Conservation (phyloP, 2,888 invertebrate species). For the Anthrax anthrax region DNA sequence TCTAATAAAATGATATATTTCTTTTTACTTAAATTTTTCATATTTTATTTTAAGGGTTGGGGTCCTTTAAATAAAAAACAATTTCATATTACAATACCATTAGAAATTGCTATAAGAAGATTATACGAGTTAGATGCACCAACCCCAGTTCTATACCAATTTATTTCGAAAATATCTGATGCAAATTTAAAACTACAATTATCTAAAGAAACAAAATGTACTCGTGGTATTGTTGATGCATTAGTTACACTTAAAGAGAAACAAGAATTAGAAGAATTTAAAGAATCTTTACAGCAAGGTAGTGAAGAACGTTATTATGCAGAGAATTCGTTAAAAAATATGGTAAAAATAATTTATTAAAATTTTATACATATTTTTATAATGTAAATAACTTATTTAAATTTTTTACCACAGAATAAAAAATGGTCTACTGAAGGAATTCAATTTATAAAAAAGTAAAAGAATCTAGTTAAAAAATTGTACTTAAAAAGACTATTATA, state of each 20-base stretch:
- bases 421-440: slow-evolving; percentile 29
- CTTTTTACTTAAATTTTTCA: background rate
- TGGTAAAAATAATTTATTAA: slow-evolving; percentile 11
- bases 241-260: slow-evolving; percentile 28
- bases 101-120: slow-evolving; percentile 26
- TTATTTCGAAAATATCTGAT: slow-evolving; percentile 28
- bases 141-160: slow-evolving; percentile 25
- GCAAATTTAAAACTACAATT: slow-evolving; percentile 23
- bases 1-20: background rate
- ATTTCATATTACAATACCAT: slow-evolving; percentile 30
- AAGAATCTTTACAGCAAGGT: slow-evolving; percentile 22
- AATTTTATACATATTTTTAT: background rate
- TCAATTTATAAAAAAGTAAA: slow-evolving; percentile 3
- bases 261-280: slow-evolving; percentile 23
- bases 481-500: background rate
- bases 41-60: slow-evolving; percentile 20
- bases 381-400: background rate
- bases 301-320: slow-evolving; percentile 58
- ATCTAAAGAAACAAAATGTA: slow-evolving; percentile 27
- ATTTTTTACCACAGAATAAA: slow-evolving; percentile 17
- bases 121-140: slow-evolving; percentile 28
- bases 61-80: slow-evolving; percentile 29
- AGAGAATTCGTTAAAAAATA: slow-evolving; percentile 47
- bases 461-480: background rate
- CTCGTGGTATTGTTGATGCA: slow-evolving; percentile 28